Evolutionary conservation across 2,888 invertebrate species (phyloP), one percentile per base, ranked within the genome.

Genomic region (Odontocerum albicorne): DNA sequence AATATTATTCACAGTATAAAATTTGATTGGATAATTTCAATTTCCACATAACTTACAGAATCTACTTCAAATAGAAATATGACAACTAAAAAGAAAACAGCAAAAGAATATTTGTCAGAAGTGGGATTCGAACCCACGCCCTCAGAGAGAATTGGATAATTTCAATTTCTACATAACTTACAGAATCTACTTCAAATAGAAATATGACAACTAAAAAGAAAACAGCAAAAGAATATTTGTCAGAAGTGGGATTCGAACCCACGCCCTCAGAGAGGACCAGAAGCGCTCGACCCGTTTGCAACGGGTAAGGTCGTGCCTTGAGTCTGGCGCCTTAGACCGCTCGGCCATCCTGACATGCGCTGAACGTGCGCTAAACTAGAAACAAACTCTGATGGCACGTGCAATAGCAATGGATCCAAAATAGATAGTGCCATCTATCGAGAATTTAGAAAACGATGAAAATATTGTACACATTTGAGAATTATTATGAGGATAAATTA

Each of bases 291-390:
- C 85, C 85, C 85, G 82, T 83, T 85, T 81, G 79, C 82, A 73
- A 80, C 65, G 69, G 65, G 73, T 72, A 74, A 73, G 75, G 64
- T 55, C 46, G 64, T 66, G 68, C 76, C 77, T 77, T 77, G 77
- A 77, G 77, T 77, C 76, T 77, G 76, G 75, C 89, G 89, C 89
- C 89, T 90, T 90, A 88, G 89, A 90, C 89, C 89, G 86, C 89
- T 89, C 87, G 87, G 87, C 87, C 87, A 87, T 87, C 86, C 86
- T 88, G 87, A 88, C 87, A 65, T 51, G 49, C 72, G 59, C 0
- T 0, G 0, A 0, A 0, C 0, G 0, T 0, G 4, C 15, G 16
- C 16, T 38, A 13, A 38, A 13, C 3, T 17, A 10, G 4, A 3
- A 13, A 4, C 15, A 38, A 3, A 6, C 15, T 13, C 38, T 16